Evolutionary conservation across 2,797 vertebrate genomes (phyloP), one percentile per base, ranked within the genome.

Genomic region (Trachurus trachurus): DNA sequence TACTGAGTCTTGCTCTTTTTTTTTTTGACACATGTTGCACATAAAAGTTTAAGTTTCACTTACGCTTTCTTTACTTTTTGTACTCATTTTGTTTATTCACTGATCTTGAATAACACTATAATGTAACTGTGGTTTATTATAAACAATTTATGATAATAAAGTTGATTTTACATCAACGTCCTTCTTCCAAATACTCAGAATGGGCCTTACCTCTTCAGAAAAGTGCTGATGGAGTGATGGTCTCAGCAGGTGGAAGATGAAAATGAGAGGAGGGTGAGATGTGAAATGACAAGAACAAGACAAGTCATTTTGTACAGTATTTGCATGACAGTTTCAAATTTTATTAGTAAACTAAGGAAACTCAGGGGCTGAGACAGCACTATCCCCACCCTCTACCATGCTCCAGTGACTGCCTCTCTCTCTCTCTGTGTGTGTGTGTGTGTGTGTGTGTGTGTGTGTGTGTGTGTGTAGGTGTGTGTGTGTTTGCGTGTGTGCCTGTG

Each of bases 301-400:
- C 31, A 34, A 34, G 6, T 66, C 49, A 34, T 69, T 12, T 9
- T 82, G 12, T 21, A 2, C 44, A 56, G 8, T 60, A 86, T 88
- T 84, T 84, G 73, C 68, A 87, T 81, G 64, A 9, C 58, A 57
- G 63, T 60, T 72, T 80, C 40, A 54, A 10, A 78, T 88, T 87
- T 87, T 85, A 72, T 57, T 62, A 21, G 12, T 44, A 16, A 66
- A 70, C 19, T 39, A 70, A 66, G 82, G 68, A 73, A 71, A 86
- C 53, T 26, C 19, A 9, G 26, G 26, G 68, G n/a, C 62, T 54
- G 37, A 73, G 63, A 15, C 50, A 54, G 15, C 8, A 19, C 52
- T 31, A 16, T 45, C 76, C 22, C 66, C 73, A 10, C 64, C 53
- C 49, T 19, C 49, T 66, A 39, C 39, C 42, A 65, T 16, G 84